Conservation (phyloP, 64 coral and sea anemone species). For the Porites lutea region DNA sequence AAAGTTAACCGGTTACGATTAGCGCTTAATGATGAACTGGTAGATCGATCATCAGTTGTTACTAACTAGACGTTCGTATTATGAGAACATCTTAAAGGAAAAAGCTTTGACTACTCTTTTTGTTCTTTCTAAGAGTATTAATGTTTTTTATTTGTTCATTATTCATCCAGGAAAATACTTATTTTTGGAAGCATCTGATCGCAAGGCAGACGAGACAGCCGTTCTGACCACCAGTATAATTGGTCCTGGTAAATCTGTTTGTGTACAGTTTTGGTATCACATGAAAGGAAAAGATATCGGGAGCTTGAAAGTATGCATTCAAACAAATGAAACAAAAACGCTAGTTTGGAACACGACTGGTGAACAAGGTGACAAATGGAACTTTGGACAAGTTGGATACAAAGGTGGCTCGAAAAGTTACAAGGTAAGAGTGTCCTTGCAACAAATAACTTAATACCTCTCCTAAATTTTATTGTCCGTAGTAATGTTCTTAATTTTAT, state of each 20-base stretch:
- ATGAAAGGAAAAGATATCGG: slow-evolving; percentile 63
- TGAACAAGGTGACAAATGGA: slow-evolving; percentile 35
- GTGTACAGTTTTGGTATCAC: slow-evolving; percentile 78
- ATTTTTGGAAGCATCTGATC: slow-evolving; percentile 48
- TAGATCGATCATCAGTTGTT: too few species aligned
- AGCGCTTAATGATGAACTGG: too few species aligned
- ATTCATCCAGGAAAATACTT: slow-evolving; percentile 50
- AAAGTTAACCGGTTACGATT: too few species aligned
- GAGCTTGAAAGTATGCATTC: slow-evolving; percentile 37
- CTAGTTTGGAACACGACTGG: slow-evolving; percentile 42
- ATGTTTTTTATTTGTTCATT: too few species aligned
- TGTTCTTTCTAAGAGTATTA: background rate
- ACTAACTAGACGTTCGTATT: too few species aligned
- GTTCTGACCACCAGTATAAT: slow-evolving; percentile 11
- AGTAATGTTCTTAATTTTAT: too few species aligned
- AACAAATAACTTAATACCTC: background rate
- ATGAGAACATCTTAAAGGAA: too few species aligned
- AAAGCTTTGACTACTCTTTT: too few species aligned
- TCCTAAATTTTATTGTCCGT: too few species aligned
- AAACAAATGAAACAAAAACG: slow-evolving; percentile 1
- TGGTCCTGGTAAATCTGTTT: background rate
- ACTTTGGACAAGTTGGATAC: slow-evolving; percentile 55
- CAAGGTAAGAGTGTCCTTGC: background rate
- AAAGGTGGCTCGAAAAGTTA: background rate
- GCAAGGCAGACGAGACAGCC: background rate